Evolutionary conservation across 2,113 vertebrate species (phyloP), one percentile per base, ranked within the genome.

Genomic region (Oreochromis spilurus): DNA sequence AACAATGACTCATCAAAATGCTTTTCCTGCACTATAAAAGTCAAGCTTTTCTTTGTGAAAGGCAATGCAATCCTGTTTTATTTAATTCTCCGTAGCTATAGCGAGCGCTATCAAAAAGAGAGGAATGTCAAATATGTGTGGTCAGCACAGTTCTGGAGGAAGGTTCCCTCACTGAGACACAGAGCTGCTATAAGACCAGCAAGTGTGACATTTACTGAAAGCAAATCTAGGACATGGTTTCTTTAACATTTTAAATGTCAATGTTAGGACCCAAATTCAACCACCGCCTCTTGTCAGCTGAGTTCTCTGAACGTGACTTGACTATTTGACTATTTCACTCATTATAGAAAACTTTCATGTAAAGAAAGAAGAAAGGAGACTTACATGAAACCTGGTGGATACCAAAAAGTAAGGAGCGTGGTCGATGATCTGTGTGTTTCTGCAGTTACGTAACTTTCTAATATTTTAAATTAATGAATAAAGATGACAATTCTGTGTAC

Each of bases 61-160:
- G 14, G 21, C 86, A 72, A 31, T 75, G 65, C 26, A 88, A 79
- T 81, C 62, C 60, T n/a, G 45, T 85, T 90, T 89, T 48, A 84
- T 91, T 82, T 89, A 45, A 85, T 88, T 87, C 86, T 80, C 80
- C 21, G 84, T 91, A 91, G 92, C 94, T 90, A 91, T 92, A 87
- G 91, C 3, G 21, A 89, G 82, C 53, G 40, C 91, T 82, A 93
- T 94, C 93, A 91, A 91, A 94, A 93, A 91, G 85, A 87, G 62
- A 94, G 70, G 94, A 94, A 95, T 95, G 93, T 72, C 36, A 93
- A 91, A 81, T 84, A 93, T 94, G 92, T 92, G 91, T 92, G 93
- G 91, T 93, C 87, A 89, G 85, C 79, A 86, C 67, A 36, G 88
- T 72, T 84, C 55, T 83, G 87, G 88, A 85, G 86, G 86, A 86